Evolutionary conservation across 2,888 invertebrate species (phyloP), one percentile per base, ranked within the genome.

Genomic region (Drosophila mulleri): DNA sequence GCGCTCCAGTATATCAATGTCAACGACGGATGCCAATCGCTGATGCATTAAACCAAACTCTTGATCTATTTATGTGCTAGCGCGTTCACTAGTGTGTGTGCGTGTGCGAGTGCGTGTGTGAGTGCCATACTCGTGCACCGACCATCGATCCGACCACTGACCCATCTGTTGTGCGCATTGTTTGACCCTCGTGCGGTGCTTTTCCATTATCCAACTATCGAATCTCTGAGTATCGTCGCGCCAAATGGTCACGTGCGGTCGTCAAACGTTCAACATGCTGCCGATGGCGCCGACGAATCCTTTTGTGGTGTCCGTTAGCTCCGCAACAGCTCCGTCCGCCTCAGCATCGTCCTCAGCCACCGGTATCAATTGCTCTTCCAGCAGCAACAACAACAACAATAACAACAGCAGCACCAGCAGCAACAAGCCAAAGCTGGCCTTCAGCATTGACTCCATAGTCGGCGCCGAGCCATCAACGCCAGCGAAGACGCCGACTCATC

Each of bases 361-460:
- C 29, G 81, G 75, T 5, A 62, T 75, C 50, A 74, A 72, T 50
- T 79, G 75, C 72, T 74, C 67, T 42, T 20, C 67, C 53, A 44
- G 42, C 32, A 72, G 62, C 47, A 41, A 23, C 50, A 39, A 2
- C 41, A 26, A 26, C 26, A 26, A 26, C 26, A 26, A 26, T 47
- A 41, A 32, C 50, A 37, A 4, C 39, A 39, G 2, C 39, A 39
- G 2, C 26, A 74, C 57, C 54, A 39, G 23, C 54, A 75, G 67
- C 61, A 96, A 96, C 88, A 97, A 97, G 94, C 98, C 98, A 84
- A 98, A 98, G 94, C 96, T 98, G 93, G 98, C 98, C 91, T 98
- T 98, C 93, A 97, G 97, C 92, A 98, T 98, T 93, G 98, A 98
- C 94, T 97, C 97, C 91, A 97, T 98, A 91, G 98, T 98, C 73